These are phyloP conservation scores for Epinotia ramella DNA, from an alignment of 2,888 invertebrate genomes.

Conservation along the genomic window DNA sequence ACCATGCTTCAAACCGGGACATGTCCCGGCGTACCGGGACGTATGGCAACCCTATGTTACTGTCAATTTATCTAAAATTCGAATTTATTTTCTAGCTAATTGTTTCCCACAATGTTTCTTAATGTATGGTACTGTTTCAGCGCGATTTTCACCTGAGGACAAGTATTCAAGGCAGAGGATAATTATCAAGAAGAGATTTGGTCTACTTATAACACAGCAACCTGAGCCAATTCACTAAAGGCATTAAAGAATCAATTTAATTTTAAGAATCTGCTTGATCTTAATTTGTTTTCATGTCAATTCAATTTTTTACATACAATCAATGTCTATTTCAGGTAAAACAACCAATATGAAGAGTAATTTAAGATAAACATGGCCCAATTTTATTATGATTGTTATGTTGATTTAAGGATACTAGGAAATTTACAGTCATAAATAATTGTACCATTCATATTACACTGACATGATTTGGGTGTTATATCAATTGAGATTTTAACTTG, in stretches of 20 bases:
- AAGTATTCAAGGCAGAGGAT: slow-evolving; percentile 96
- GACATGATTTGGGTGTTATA: no score
- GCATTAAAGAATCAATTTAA: not conserved
- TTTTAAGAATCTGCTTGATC: slow-evolving; percentile 10
- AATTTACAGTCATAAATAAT: no score
- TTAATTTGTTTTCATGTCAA: slow-evolving; percentile 4
- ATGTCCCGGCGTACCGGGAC: no score
- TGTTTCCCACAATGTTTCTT: not conserved
- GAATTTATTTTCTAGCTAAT: not conserved
- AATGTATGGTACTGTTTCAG: slow-evolving; percentile 78
- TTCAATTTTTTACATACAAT: not conserved
- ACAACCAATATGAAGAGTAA: not conserved
- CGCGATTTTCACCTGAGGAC: slow-evolving; percentile 98
- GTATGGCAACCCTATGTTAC: no score
- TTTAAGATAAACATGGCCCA: not conserved
- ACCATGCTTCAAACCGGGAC: no score
- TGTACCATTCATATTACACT: no score
- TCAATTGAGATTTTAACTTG: no score
- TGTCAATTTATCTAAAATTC: no score
- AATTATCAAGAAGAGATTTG: slow-evolving; percentile 95
- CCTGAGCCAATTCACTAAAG: slow-evolving; percentile 88
- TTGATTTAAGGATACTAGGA: no score
- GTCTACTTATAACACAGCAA: slow-evolving; percentile 93
- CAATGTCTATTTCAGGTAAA: not conserved
- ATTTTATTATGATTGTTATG: no score